These are phyloP conservation scores for Pollenia griseotomentosa DNA, from an alignment of 2,888 invertebrate species.

Conservation along the genomic window DNA sequence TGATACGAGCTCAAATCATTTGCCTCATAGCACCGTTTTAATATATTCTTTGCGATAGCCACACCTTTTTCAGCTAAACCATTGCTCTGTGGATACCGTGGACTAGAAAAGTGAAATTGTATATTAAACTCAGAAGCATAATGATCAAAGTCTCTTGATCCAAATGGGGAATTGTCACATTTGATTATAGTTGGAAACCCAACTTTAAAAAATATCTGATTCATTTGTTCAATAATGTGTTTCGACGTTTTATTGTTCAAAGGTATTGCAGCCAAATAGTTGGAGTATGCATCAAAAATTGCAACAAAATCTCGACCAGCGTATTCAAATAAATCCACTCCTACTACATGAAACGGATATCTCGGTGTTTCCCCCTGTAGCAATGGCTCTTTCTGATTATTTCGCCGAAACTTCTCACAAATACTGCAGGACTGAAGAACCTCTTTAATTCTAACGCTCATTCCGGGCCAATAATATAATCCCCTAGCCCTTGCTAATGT, in stretches of 20 bases:
- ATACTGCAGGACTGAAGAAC: conserved; percentile 35
- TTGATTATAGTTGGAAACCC: conserved; percentile 74
- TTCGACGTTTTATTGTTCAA: conserved; percentile 45
- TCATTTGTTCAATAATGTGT: not conserved
- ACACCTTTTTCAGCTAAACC: conserved; percentile 67
- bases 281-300: conserved; percentile 1
- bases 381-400: conserved; percentile 61
- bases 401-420: conserved; percentile 63
- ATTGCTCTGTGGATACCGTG: conserved; percentile 59
- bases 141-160: not conserved
- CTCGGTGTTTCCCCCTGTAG: not conserved
- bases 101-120: conserved; percentile 62
- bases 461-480: not conserved
- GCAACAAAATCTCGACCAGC: conserved; percentile 26
- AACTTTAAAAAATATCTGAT: conserved; percentile 67
- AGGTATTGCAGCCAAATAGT: conserved; percentile 4
- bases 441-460: conserved; percentile 26
- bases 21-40: conserved; percentile 72
- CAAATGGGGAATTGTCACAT: conserved; percentile 69
- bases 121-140: conserved; percentile 42
- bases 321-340: conserved; percentile 24
- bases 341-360: conserved; percentile 53
- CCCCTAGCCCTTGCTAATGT: not conserved
- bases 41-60: conserved; percentile 68
- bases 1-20: conserved; percentile 57